These are phyloP conservation scores for Drosophila serrata DNA, from an alignment of 1,140 invertebrate species.

Conservation along the genomic window DNA sequence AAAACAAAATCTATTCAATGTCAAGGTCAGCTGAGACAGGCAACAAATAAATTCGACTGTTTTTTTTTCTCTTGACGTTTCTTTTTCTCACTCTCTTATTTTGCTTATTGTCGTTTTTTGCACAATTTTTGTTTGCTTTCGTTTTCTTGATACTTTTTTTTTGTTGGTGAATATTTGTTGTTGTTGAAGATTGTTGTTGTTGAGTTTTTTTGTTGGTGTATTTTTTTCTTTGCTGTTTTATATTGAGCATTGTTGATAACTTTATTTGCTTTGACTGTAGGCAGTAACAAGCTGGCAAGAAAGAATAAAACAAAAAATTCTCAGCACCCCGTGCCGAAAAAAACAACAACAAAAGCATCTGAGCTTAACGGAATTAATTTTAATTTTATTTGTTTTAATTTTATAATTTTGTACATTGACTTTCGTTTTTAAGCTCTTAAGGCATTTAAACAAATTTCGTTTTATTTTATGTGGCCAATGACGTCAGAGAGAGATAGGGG, in stretches of 20 bases:
- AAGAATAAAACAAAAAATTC: constrained; percentile 31
- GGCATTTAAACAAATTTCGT: constrained; percentile 17
- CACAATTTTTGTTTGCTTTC: constrained; percentile 46
- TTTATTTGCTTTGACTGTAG: constrained; percentile 71
- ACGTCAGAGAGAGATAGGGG: constrained; percentile 37
- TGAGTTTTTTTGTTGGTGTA: constrained; percentile 12
- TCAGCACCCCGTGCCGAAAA: constrained; percentile 54
- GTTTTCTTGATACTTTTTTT: constrained; percentile 32
- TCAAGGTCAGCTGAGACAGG: constrained; percentile 68
- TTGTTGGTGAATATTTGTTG: constrained; percentile 4
- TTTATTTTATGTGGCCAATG: constrained; percentile 25
- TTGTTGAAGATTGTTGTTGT: not conserved
- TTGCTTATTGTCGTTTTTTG: constrained; percentile 39
- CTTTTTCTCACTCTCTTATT: constrained; percentile 29
- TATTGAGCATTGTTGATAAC: constrained; percentile 78
- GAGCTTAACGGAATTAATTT: constrained; percentile 43
- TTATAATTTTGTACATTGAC: constrained; percentile 20
- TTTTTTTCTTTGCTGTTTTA: constrained; percentile 50
- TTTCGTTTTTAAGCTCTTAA: constrained; percentile 32
- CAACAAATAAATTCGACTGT: constrained; percentile 43
- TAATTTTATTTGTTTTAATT: constrained; percentile 58
- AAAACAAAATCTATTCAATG: constrained; percentile 76
- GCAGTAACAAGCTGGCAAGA: constrained; percentile 24
- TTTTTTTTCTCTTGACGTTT: constrained; percentile 39
- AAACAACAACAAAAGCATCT: constrained; percentile 18